Base-by-base conservation (phyloP, 2,797 vertebrate genomes). In the Sphenopsis melanotis region DNA sequence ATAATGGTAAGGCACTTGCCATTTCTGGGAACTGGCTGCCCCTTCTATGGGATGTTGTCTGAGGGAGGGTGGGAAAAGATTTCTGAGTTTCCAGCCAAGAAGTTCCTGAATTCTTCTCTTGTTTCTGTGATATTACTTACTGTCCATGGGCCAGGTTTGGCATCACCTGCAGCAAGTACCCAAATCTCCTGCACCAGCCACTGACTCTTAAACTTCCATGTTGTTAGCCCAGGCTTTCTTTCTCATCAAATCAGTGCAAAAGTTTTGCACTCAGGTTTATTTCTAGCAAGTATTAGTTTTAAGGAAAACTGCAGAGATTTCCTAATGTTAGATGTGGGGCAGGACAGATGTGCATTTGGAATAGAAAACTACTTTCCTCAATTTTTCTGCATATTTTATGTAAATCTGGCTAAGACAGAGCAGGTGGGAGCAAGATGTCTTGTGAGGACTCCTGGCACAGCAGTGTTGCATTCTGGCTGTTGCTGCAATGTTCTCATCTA, bases 1-100 rank as follows among this genome's bases (percentile, higher is more conserved):
- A 99, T 96, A 99, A 99, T 89, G 99, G 99, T 99, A 98, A 98
- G 97, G 55, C 52, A 32, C 16, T 36, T 42, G 6, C 49, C 37
- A 52, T 36, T 72, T 81, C 75, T 77, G 41, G 81, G 57, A 91
- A 71, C 39, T 20, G 24, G 18, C 52, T 85, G 64, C 47, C 69
- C 29, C 37, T 92, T 88, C 30, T 23, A 11, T 5, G 36, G 27
- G 29, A 34, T 37, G 17, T 21, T 16, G 52, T 71, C 53, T 56
- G 66, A 29, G 18, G 55, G 49, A 91, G 23, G 32, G 12, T 72
- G 34, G 21, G 47, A 72, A 70, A 65, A 34, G 34, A 85, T 46
- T 79, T 66, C 22, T 36, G 10, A 7, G 22, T 52, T 88, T 64
- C n/a, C 39, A 69, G 49, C 41, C 52, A 72, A 75, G 75, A 90